A percentile compares a stretch with the other conserved stretches of the same genome.
These are phyloP conservation scores for Sparus aurata DNA, from an alignment of 2,797 vertebrate genomes.

Conservation along the genomic window DNA sequence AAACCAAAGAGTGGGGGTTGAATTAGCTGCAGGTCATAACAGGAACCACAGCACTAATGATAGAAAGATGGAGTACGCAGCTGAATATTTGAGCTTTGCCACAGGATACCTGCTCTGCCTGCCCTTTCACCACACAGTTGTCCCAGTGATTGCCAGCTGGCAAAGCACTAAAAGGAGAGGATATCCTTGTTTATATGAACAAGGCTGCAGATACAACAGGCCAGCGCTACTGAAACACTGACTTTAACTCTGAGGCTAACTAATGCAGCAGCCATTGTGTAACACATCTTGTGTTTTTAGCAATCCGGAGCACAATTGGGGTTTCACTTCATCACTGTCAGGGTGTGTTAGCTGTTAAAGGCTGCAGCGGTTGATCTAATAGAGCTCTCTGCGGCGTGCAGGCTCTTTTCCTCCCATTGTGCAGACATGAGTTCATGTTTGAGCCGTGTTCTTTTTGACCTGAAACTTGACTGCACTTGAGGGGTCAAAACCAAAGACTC, in stretches of 20 bases:
- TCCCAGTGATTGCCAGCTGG: slow-evolving; percentile 49
- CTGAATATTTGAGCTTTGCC: slow-evolving; percentile 29
- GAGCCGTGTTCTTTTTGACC: slow-evolving; percentile 68
- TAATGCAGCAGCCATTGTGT: slow-evolving; percentile 37
- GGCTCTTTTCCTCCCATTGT: slow-evolving; percentile 53
- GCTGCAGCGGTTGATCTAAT: slow-evolving; percentile 68
- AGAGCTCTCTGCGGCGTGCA: slow-evolving; percentile 49
- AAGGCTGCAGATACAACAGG: slow-evolving; percentile 52
- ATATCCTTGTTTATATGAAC: slow-evolving; percentile 68
- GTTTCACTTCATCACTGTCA: slow-evolving; percentile 69
- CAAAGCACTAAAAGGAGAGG: slow-evolving; percentile 41
- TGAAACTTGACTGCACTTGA: slow-evolving; percentile 79
- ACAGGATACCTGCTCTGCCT: slow-evolving; percentile 31
- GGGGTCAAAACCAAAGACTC: slow-evolving; percentile 63
- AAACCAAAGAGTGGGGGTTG: background rate
- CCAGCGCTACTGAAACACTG: slow-evolving; percentile 33
- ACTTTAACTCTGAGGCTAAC: slow-evolving; percentile 33
- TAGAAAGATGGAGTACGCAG: slow-evolving; percentile 32
- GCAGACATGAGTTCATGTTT: slow-evolving; percentile 68
- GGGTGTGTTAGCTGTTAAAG: slow-evolving; percentile 53
- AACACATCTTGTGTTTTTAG: slow-evolving; percentile 55
- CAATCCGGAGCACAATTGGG: slow-evolving; percentile 43
- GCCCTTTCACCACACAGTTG: slow-evolving; percentile 24
- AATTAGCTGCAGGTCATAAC: slow-evolving; percentile 27
- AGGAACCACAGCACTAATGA: slow-evolving; percentile 15